phyloP scores from a whole-genome alignment of 2,888 invertebrate species.

The Beris chalybata region DNA sequence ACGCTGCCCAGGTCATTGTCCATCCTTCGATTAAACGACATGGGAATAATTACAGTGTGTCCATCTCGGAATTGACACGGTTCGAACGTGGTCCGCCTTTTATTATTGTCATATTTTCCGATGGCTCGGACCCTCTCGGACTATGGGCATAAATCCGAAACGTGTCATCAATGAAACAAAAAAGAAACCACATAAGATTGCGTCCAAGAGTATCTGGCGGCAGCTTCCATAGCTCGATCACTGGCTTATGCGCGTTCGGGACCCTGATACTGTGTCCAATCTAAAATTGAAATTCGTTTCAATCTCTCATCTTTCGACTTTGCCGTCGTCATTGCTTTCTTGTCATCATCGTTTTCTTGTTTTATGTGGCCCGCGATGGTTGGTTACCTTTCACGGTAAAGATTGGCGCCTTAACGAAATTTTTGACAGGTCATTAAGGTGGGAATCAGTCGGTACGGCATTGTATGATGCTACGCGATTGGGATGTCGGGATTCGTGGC shows the following conservation, averaged over 20 bases:
- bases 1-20: background rate
- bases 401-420: slow-evolving; percentile 26
- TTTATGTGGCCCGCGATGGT: slow-evolving; percentile 7
- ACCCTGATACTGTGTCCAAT: slow-evolving; percentile 30
- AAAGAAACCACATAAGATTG: slow-evolving; percentile 13
- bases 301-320: slow-evolving; percentile 19
- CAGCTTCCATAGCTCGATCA: slow-evolving; percentile 22
- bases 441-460: slow-evolving; percentile 24
- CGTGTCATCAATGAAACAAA: slow-evolving; percentile 30
- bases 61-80: slow-evolving; percentile 31
- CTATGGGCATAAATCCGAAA: slow-evolving; percentile 24
- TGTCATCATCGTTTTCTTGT: slow-evolving; percentile 19
- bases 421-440: slow-evolving; percentile 29
- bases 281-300: slow-evolving; percentile 30
- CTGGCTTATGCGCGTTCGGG: slow-evolving; percentile 12
- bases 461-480: slow-evolving; percentile 16
- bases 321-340: slow-evolving; percentile 13
- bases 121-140: slow-evolving; percentile 7
- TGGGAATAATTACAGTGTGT: slow-evolving; percentile 28
- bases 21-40: slow-evolving; percentile 23
- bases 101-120: slow-evolving; percentile 29
- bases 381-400: slow-evolving; percentile 21
- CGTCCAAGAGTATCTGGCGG: slow-evolving; percentile 10
- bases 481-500: too few species aligned
- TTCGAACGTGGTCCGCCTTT: slow-evolving; percentile 28